Evolutionary conservation across 2,888 invertebrate species (phyloP).

Genomic region (Dasysyrphus tricinctus): DNA sequence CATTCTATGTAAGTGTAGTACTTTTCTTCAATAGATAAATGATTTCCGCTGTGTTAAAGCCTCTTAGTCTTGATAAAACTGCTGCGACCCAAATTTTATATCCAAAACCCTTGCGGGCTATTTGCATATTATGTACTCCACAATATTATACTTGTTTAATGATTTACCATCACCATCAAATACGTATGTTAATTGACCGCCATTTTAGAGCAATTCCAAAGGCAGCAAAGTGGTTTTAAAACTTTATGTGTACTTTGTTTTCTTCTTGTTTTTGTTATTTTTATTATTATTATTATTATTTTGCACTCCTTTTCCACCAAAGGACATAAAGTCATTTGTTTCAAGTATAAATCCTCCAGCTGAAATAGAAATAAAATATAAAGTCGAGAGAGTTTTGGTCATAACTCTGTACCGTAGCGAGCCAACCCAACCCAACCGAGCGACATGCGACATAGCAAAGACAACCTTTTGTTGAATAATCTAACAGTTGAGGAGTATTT

Average conservation of each 20-base stretch:
- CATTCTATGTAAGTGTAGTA: background rate
- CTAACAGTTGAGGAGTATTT: slow-evolving; percentile 51
- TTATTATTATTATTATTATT: slow-evolving; percentile 1
- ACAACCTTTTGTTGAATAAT: slow-evolving; percentile 56
- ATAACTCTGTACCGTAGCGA: background rate
- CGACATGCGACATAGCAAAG: slow-evolving; percentile 8
- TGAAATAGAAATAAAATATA: background rate
- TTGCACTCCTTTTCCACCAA: slow-evolving; percentile 11
- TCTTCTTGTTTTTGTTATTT: background rate
- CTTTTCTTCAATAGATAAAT: slow-evolving; percentile 6
- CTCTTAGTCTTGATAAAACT: background rate
- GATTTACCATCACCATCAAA: slow-evolving; percentile 62
- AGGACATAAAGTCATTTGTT: slow-evolving; percentile 59
- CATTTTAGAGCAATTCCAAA: slow-evolving; percentile 42
- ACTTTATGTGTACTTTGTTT: background rate
- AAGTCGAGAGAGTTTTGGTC: slow-evolving; percentile 22
- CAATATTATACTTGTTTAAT: slow-evolving; percentile 26
- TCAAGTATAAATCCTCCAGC: slow-evolving; percentile 25
- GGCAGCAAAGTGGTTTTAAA: slow-evolving; percentile 40
- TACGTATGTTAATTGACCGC: slow-evolving; percentile 69
- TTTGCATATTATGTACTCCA: slow-evolving; percentile 40
- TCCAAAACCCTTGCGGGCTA: background rate
- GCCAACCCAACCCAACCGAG: background rate
- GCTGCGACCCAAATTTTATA: background rate
- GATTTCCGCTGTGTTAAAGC: slow-evolving; percentile 3